Evolutionary conservation across 2,113 vertebrate species (phyloP), one percentile per base, ranked within the genome.

Genomic region (Athene noctua): DNA sequence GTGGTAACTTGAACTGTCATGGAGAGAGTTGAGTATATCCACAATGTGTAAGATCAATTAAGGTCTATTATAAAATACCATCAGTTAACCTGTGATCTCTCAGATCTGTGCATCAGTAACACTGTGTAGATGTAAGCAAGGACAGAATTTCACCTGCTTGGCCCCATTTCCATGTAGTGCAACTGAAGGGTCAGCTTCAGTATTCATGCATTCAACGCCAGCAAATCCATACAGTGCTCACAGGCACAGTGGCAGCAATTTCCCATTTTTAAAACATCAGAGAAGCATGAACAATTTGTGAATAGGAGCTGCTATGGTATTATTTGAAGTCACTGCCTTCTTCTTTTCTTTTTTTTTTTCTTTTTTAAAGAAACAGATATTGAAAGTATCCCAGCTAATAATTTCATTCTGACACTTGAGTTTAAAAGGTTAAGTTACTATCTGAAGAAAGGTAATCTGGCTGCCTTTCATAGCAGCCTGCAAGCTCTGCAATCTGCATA

Each of bases 401-500:
- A 97, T 98, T 98, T 97, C 93, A 91, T 94, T 97, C 92, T 98
- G 98, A 98, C 98, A 97, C 96, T 93, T 85, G 97, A 98, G 98
- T 98, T 97, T 98, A 97, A 98, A 98, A 98, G 98, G 98, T 98
- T 98, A 98, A 98, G 96, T 97, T 97, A 97, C 97, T 98, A 96
- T 98, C 97, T 97, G 97, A 96, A 96, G 97, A 98, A 98, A 98
- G 97, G 98, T 98, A 98, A 98, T 98, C 98, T 98, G 98, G 97
- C 97, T 97, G 98, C 97, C 97, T 98, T 97, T 97, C 94, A 96
- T 63, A 95, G 97, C 95, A 98, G 98, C 96, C 98, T 97, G 97
- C 97, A 97, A 98, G 95, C 98, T 98, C 98, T 88, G 98, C 98
- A 98, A 99, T 99, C 99, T 99, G 99, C 99, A 99, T 99, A 99